Base-by-base conservation (phyloP, 37 sponge, comb jelly and placozoan species). In the Oopsacas minuta region DNA sequence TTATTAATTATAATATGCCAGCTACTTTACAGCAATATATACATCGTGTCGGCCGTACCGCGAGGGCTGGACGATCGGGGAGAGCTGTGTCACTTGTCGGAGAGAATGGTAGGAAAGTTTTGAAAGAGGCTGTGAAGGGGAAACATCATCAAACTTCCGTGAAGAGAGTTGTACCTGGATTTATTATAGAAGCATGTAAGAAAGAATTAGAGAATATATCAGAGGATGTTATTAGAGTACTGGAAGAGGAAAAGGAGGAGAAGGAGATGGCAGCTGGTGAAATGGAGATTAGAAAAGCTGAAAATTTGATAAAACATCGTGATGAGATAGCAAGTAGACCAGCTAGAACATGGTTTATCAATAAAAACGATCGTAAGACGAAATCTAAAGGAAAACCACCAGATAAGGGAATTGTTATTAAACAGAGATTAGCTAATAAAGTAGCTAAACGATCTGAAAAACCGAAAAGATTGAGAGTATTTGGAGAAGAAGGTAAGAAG, bases 41-140 rank as follows among this genome's bases (percentile, higher is more conserved):
- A n/a, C 99, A 98, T 82, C 85, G 99, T 32, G 99, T 98, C 38
- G 99, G 99, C 5, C 49, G 99, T 38, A 98, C 99, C 22, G 99
- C 99, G 22, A 37, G 99, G 36, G 99, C 99, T 36, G 96, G 99
- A 25, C 85, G 88, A 69, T 86, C 83, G 82, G 99, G 99, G 36
- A 92, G 91, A 30, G 93, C 99, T 17, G 86, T 98, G 20, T 89
- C 99, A 22, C 89, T 98, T 83, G 99, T 95, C 28, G 99, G 95
- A 28, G 99, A 98, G 86, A 90, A 92, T 51, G 99, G 92, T 83
- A 52, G 99, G 28, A 93, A 90, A 83, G 38, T 92, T 37, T 75
- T 98, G 85, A 98, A 98, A 88, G 94, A 92, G 37, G 86, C 94
- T 28, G 90, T 98, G 81, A 95, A 95, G 82, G 82, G 87, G 36